Base-by-base conservation (phyloP, 2,113 vertebrate species). In the Trichomycterus rosablanca region DNA sequence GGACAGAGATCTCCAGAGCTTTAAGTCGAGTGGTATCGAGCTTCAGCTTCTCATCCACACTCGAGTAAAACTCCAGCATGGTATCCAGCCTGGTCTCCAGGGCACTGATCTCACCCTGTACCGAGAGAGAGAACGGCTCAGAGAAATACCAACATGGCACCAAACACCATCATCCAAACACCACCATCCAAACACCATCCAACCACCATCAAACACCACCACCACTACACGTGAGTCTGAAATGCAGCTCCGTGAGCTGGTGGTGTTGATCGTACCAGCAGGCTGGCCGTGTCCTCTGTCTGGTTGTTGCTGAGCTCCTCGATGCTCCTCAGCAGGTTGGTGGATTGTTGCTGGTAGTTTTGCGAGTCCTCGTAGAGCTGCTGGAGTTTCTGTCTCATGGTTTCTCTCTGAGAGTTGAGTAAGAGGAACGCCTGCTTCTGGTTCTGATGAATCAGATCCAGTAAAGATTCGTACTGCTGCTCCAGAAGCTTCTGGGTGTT, bases 1-100 rank as follows among this genome's bases (percentile, higher is more conserved):
- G 30, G 11, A 74, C 24, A 1, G 68, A 74, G 5, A 60, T 18
- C 46, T 64, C 44, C 44, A 74, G 50, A 24, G 59, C 63, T 15
- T 24, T 49, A 37, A 74, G 26, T 56, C 68, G 54, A 5, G 5
- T n/a, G 3, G 51, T 39, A 28, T 74, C 59, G 3, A 56, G 5
- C 5, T 30, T 26, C 6, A 52, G 24, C 8, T 56, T 39, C 8
- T 51, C 22, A 1, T 23, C 24, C 15, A 60, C 5, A 18, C 30
- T 37, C 7, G 9, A 58, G 40, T 70, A 62, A 49, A 66, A 70
- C 8, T 54, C 63, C 10, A 67, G 49, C 5, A 63, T 18, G 1
- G 24, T 46, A 10, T 59, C 19, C 18, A 70, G 15, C 20, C 67
- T 61, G 6, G 52, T 46, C 34, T 68, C 48, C 24, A 54, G 16